These are phyloP conservation scores for Tipula vernalis DNA, from an alignment of 2,888 invertebrate genomes.

Conservation along the genomic window DNA sequence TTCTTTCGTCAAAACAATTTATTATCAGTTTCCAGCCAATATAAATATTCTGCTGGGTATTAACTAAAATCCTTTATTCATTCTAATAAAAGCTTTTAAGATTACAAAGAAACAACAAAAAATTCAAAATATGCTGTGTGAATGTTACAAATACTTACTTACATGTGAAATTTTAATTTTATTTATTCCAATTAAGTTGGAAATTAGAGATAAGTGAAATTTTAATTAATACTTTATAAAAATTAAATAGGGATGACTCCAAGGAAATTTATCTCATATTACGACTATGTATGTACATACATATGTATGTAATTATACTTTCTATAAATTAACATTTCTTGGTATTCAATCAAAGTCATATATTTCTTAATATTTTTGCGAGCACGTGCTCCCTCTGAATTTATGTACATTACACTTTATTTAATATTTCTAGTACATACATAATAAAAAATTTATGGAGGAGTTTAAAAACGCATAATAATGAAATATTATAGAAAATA, in stretches of 20 bases:
- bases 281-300: not conserved
- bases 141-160: too few relatives aligned
- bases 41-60: not conserved
- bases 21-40: too few relatives aligned
- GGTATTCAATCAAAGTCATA: not conserved
- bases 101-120: not conserved
- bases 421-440: too few relatives aligned
- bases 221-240: not conserved
- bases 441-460: too few relatives aligned
- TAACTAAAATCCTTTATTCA: not conserved
- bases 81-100: not conserved
- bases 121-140: too few relatives aligned
- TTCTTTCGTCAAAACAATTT: too few relatives aligned
- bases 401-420: too few relatives aligned
- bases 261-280: not conserved
- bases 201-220: not conserved
- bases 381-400: not conserved
- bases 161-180: not conserved
- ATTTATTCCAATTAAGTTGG: not conserved
- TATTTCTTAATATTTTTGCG: not conserved
- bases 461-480: too few relatives aligned
- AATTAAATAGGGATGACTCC: not conserved
- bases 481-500: too few relatives aligned
- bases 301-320: too few relatives aligned
- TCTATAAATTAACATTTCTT: not conserved